These are phyloP conservation scores for Passerina amoena DNA, from an alignment of 2,113 vertebrate species.

Conservation along the genomic window DNA sequence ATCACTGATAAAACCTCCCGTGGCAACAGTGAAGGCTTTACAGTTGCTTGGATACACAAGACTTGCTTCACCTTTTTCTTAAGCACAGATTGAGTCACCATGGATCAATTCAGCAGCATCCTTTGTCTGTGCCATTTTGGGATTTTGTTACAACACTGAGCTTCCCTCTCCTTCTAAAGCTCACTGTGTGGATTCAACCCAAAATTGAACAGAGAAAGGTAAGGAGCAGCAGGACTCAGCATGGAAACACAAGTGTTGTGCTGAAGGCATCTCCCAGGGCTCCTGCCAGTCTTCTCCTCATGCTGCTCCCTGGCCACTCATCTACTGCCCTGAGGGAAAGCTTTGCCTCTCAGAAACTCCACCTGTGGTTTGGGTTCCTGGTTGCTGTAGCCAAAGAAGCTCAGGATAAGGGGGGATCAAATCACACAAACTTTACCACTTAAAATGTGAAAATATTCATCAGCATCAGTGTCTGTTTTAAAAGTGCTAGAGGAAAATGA, in stretches of 20 bases:
- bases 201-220: neutral
- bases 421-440: neutral
- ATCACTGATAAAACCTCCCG: constrained; percentile 78
- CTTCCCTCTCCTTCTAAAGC: neutral
- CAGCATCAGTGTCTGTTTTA: neutral
- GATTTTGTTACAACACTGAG: neutral
- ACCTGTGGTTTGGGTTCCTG: neutral
- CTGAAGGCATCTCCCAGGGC: neutral
- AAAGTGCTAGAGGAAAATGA: neutral
- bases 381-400: neutral
- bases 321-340: neutral
- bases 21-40: constrained; percentile 78
- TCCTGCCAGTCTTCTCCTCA: neutral
- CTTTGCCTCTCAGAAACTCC: neutral
- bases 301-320: neutral
- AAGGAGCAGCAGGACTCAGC: neutral
- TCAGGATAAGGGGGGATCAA: neutral
- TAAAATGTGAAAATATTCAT: neutral
- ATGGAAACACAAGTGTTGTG: neutral
- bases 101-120: constrained; percentile 6
- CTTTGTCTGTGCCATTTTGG: constrained; percentile 28
- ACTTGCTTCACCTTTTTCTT: constrained; percentile 28
- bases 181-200: neutral
- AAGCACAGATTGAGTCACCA: neutral
- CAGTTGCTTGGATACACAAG: constrained; percentile 76